These are phyloP conservation scores for Megaleporinus macrocephalus DNA, from an alignment of 2,113 vertebrate genomes.

Conservation along the genomic window DNA sequence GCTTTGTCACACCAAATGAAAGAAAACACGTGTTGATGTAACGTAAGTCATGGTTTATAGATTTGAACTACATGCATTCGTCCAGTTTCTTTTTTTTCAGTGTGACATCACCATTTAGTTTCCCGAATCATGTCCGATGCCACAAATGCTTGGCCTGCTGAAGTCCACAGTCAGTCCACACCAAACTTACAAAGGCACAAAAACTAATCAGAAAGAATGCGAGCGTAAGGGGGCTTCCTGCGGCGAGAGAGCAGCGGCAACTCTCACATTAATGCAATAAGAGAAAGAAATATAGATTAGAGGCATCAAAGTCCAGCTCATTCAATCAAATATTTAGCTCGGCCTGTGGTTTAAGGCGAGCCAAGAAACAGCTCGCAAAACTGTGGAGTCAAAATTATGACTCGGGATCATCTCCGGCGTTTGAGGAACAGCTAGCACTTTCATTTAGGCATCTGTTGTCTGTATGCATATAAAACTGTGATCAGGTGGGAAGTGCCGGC, in stretches of 20 bases:
- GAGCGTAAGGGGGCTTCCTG: slow-evolving; percentile 53
- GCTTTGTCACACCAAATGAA: too few species aligned
- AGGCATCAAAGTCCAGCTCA: slow-evolving; percentile 51
- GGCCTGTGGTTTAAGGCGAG: slow-evolving; percentile 46
- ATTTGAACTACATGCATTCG: too few species aligned
- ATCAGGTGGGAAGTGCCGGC: slow-evolving; percentile 50
- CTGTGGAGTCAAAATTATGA: slow-evolving; percentile 58
- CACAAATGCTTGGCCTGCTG: background rate
- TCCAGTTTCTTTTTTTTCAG: too few species aligned
- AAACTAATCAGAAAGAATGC: slow-evolving; percentile 62
- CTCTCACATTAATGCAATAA: slow-evolving; percentile 65
- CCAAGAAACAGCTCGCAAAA: slow-evolving; percentile 52
- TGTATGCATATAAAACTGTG: slow-evolving; percentile 25
- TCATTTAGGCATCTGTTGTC: slow-evolving; percentile 23
- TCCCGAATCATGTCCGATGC: background rate
- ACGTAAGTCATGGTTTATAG: too few species aligned
- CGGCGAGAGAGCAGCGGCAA: slow-evolving; percentile 55
- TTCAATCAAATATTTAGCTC: slow-evolving; percentile 61
- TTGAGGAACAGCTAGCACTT: slow-evolving; percentile 23
- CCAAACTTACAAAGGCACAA: slow-evolving; percentile 56
- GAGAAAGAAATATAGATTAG: slow-evolving; percentile 64
- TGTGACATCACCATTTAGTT: too few species aligned
- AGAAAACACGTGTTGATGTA: too few species aligned
- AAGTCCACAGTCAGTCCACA: slow-evolving; percentile 24
- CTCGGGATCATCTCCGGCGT: slow-evolving; percentile 42